Conservation (phyloP, 2,113 vertebrate genomes). For the Lophotis ruficrista region DNA sequence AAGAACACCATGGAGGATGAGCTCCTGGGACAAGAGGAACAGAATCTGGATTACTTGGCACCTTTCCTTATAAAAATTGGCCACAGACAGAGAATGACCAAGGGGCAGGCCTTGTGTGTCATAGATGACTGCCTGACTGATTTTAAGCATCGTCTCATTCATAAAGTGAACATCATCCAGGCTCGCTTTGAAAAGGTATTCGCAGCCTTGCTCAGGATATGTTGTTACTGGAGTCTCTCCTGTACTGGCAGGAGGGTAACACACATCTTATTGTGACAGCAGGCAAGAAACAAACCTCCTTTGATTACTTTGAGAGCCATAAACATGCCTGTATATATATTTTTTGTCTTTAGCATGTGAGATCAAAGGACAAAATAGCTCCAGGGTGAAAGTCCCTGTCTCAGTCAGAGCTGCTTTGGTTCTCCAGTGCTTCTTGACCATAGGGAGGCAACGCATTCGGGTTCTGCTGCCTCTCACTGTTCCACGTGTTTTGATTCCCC, state of each 20-base stretch:
- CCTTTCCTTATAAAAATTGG: constrained; percentile 74
- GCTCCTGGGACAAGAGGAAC: constrained; percentile 55
- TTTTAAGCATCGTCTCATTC: constrained; percentile 72
- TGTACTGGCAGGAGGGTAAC: neutral
- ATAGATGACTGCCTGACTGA: constrained; percentile 73
- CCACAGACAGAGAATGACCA: constrained; percentile 52
- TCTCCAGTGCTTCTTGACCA: neutral
- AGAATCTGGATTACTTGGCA: constrained; percentile 80
- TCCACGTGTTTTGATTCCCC: neutral
- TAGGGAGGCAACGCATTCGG: neutral
- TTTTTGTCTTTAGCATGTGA: neutral
- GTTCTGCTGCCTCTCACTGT: neutral
- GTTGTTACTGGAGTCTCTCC: neutral
- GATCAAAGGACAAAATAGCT: neutral
- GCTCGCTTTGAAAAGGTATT: constrained; percentile 80
- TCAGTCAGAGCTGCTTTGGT: neutral
- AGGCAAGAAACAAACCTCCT: neutral
- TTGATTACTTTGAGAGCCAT: neutral
- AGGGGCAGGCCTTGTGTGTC: constrained; percentile 65
- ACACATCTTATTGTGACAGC: neutral
- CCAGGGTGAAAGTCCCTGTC: neutral
- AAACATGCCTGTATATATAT: neutral
- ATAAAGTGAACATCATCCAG: constrained; percentile 81
- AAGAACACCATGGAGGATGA: constrained; percentile 70
- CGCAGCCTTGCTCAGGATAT: neutral